Evolutionary conservation across 1,140 invertebrate genomes (phyloP), one percentile per base, ranked within the genome.

Genomic region (Phortica variegata): DNA sequence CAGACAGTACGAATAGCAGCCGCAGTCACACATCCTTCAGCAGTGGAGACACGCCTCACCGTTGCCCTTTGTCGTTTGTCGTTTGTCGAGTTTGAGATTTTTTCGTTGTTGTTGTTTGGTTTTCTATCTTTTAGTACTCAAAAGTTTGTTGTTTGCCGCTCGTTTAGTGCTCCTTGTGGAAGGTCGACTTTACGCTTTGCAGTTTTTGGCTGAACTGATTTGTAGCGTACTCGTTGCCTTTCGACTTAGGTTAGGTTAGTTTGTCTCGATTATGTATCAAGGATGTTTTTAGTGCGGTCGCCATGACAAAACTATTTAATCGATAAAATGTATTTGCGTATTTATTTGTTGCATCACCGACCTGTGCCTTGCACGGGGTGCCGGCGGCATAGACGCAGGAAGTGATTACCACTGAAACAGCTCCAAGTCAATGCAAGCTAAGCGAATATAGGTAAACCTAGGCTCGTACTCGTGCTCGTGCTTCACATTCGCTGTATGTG

Each of bases 171-270:
- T 19, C 7, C 13, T 36, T 29, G 16, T 33, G 4, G 5, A 41
- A 23, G 8, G 19, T 43, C 45, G 55, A 61, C 49, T 54, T 51
- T 39, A 52, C 57, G 39, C 48, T 44, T 58, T 39, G 63, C 47
- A 49, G 43, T 47, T 57, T 58, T 42, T 37, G 50, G 42, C 54
- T 52, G 40, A 63, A 68, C 63, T 68, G 63, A 63, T 68, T 68
- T 68, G 57, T 68, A 60, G 60, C 63, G 59, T 59, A 58, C 63
- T 57, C 63, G 60, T 51, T 34, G 38, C 6, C 54, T 68, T 68
- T 68, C 65, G 26, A 58, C 60, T 68, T 68, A 60, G 54, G 65
- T 69, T 65, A 68, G 63, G 63, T 68, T 68, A 68, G 63, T 44
- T 43, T 52, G 39, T 15, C 13, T 23, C 20, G 2, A 45, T 12